These are phyloP conservation scores for Gavialis gangeticus DNA, from an alignment of 2,113 vertebrate genomes.

Conservation along the genomic window DNA sequence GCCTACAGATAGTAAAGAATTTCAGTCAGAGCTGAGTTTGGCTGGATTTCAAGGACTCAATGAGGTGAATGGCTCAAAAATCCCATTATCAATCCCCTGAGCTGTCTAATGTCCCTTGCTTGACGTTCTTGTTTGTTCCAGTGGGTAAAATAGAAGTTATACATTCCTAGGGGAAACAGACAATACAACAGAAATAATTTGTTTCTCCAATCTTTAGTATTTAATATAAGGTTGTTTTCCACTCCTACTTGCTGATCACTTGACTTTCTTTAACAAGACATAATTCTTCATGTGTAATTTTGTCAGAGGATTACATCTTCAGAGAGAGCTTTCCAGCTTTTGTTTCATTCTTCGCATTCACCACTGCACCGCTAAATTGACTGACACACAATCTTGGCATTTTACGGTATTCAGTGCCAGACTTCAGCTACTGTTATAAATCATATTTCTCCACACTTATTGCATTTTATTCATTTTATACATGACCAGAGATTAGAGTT, in stretches of 20 bases:
- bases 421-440: slow-evolving; percentile 60
- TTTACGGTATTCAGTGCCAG: slow-evolving; percentile 46
- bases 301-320: not conserved
- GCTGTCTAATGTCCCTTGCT: not conserved
- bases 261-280: slow-evolving; percentile 7
- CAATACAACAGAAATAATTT: slow-evolving; percentile 14
- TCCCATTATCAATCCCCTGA: not conserved
- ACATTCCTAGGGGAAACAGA: slow-evolving; percentile 39
- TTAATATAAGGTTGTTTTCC: slow-evolving; percentile 51
- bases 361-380: slow-evolving; percentile 43
- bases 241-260: slow-evolving; percentile 28
- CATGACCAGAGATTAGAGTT: slow-evolving; percentile 72
- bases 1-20: not conserved
- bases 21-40: not conserved
- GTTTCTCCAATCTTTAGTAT: slow-evolving; percentile 23
- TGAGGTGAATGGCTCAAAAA: not conserved
- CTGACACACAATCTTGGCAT: slow-evolving; percentile 41
- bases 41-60: not conserved
- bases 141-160: slow-evolving; percentile 21
- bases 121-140: not conserved
- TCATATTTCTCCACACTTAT: slow-evolving; percentile 61
- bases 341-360: slow-evolving; percentile 7
- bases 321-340: not conserved
- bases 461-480: slow-evolving; percentile 71
- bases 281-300: slow-evolving; percentile 48